A percentile compares a stretch with the other conserved stretches of the same genome.
These are phyloP conservation scores for Ophthalmolycus amberensis DNA, from an alignment of 2,113 vertebrate species.

Conservation along the genomic window DNA sequence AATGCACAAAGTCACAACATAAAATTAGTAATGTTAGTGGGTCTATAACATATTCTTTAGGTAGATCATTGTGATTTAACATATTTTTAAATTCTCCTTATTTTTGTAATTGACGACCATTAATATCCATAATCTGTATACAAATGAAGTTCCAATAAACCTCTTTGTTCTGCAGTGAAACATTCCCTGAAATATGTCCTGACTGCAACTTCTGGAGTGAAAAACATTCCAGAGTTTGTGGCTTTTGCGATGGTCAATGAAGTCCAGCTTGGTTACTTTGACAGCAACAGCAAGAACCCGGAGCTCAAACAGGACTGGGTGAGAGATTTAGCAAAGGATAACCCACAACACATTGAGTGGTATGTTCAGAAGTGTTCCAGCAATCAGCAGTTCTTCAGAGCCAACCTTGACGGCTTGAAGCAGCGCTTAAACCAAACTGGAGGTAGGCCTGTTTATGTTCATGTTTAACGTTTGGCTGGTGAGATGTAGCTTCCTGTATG, in stretches of 20 bases:
- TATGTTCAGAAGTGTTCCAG: neutral
- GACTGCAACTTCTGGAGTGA: slow-evolving; percentile 44
- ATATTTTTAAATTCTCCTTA: neutral
- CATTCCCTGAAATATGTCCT: slow-evolving; percentile 56
- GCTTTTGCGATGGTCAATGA: slow-evolving; percentile 35
- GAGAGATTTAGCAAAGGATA: neutral
- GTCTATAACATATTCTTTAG: neutral
- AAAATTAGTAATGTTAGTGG: no score
- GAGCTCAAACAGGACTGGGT: slow-evolving; percentile 50
- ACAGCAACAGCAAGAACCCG: slow-evolving; percentile 44
- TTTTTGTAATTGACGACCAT: neutral
- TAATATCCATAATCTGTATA: neutral
- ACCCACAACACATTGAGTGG: slow-evolving; percentile 21
- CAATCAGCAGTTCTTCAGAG: slow-evolving; percentile 19
- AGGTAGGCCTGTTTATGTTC: slow-evolving; percentile 32
- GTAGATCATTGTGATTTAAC: neutral
- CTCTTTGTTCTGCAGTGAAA: slow-evolving; percentile 8
- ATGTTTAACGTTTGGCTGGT: no score
- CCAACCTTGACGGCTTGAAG: slow-evolving; percentile 27
- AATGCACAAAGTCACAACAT: no score
- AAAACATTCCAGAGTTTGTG: slow-evolving; percentile 65
- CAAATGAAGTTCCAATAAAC: neutral
- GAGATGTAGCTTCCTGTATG: no score
- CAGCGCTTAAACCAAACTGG: slow-evolving; percentile 54
- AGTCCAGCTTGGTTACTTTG: slow-evolving; percentile 42